Conservation (phyloP, 2,797 vertebrate species). For the Sylvilagus floridanus region DNA sequence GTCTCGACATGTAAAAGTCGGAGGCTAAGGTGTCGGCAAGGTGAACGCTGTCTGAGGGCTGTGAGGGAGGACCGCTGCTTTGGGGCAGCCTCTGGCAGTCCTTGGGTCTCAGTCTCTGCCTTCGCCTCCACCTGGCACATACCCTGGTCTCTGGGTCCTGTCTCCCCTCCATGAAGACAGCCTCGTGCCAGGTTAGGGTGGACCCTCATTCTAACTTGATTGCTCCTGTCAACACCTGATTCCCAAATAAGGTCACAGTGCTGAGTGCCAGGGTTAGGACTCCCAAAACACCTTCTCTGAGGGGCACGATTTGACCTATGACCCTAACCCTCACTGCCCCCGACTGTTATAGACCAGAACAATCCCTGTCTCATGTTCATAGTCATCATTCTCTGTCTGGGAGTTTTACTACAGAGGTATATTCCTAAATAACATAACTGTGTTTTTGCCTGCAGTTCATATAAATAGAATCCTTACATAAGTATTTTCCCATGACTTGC, state of each 20-base stretch:
- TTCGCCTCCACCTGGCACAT: not conserved
- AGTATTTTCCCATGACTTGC: conserved; percentile 49
- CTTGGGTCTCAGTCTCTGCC: not conserved
- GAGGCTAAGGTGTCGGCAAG: not conserved
- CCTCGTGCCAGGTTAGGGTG: not conserved
- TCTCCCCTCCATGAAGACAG: not conserved
- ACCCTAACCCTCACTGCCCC: not conserved
- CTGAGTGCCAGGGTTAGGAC: not conserved
- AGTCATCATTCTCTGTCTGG: not conserved
- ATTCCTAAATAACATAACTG: conserved; percentile 11
- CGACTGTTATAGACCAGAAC: not conserved
- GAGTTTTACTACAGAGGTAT: not conserved
- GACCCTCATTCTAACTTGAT: not conserved
- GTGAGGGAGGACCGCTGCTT: not conserved
- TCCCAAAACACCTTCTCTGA: not conserved
- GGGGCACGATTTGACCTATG: not conserved
- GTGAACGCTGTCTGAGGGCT: no score
- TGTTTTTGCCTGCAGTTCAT: not conserved
- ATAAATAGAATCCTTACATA: not conserved
- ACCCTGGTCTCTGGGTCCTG: not conserved
- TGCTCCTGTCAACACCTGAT: not conserved
- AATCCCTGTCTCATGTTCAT: not conserved
- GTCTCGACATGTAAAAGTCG: not conserved
- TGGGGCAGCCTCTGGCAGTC: not conserved
- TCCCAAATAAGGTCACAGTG: conserved; percentile 17